Conservation (phyloP, 2,888 invertebrate genomes). For the Eupithecia subumbrata region DNA sequence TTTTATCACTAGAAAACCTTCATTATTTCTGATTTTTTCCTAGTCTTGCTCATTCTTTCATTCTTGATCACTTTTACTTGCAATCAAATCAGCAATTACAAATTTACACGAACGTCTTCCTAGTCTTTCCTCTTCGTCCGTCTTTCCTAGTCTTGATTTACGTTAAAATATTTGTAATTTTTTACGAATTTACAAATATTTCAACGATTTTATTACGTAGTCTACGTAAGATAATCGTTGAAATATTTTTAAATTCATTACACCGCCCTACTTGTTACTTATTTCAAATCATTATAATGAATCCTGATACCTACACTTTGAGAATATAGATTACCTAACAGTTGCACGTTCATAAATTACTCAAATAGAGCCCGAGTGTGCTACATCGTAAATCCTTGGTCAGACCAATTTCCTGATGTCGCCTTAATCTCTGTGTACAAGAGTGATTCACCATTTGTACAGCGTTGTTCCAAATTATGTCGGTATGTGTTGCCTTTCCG, state of each 20-base stretch:
- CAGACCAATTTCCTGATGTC: slow-evolving; percentile 47
- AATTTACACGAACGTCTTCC: too few relatives aligned
- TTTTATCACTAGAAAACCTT: not conserved
- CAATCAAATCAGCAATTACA: not conserved
- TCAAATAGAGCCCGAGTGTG: slow-evolving; percentile 38
- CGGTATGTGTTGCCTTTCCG: slow-evolving; percentile 45
- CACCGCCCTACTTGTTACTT: not conserved
- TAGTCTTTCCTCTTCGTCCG: too few relatives aligned
- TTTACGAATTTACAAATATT: too few relatives aligned
- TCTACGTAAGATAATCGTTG: not conserved
- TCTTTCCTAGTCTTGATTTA: too few relatives aligned
- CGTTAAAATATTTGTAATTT: too few relatives aligned
- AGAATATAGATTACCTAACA: slow-evolving; percentile 24
- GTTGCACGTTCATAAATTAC: slow-evolving; percentile 40
- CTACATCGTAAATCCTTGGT: slow-evolving; percentile 45
- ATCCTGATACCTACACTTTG: not conserved
- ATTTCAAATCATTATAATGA: not conserved
- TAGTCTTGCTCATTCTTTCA: not conserved
- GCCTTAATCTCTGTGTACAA: slow-evolving; percentile 44
- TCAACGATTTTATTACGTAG: too few relatives aligned
- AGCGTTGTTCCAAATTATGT: slow-evolving; percentile 41
- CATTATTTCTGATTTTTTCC: not conserved
- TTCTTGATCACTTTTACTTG: not conserved
- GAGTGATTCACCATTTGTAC: slow-evolving; percentile 42
- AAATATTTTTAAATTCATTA: not conserved